Evolutionary conservation across 2,113 vertebrate species (phyloP).

Genomic region (Petrocephalus microphthalmus): DNA sequence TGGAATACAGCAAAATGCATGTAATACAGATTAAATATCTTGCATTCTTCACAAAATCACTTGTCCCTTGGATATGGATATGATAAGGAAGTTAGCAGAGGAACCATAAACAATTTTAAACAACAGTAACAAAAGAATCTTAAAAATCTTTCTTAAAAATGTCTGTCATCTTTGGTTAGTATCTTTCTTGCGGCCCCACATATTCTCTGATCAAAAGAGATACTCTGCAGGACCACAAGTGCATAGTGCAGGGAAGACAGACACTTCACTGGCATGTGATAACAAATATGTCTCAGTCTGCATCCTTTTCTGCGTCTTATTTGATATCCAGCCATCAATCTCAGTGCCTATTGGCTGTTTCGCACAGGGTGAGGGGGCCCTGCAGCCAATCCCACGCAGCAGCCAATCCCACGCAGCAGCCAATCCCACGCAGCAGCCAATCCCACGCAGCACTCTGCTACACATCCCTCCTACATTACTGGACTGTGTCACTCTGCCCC

Average conservation of each 20-base stretch:
- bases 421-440: background rate
- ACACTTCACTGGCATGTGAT: background rate
- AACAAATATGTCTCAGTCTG: background rate
- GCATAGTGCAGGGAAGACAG: background rate
- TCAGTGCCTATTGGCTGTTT: background rate
- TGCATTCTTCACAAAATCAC: background rate
- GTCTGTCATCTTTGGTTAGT: background rate
- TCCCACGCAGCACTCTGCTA: background rate
- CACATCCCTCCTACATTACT: no score
- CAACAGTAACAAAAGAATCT: background rate
- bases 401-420: background rate
- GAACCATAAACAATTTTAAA: background rate
- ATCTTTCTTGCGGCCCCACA: background rate
- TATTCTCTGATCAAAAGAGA: background rate
- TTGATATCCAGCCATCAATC: background rate
- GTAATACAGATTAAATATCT: background rate
- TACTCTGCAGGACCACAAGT: background rate
- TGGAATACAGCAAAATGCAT: background rate
- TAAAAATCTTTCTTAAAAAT: background rate
- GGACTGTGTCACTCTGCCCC: no score
- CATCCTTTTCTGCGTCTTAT: background rate
- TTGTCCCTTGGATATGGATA: background rate
- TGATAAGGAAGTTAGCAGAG: background rate
- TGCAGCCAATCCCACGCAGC: background rate
- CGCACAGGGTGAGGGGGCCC: background rate